Percentiles rank a stretch among this genome's conserved stretches.
phyloP scores from a whole-genome alignment of 2,797 vertebrate genomes.

The Serranus cabrilla region DNA sequence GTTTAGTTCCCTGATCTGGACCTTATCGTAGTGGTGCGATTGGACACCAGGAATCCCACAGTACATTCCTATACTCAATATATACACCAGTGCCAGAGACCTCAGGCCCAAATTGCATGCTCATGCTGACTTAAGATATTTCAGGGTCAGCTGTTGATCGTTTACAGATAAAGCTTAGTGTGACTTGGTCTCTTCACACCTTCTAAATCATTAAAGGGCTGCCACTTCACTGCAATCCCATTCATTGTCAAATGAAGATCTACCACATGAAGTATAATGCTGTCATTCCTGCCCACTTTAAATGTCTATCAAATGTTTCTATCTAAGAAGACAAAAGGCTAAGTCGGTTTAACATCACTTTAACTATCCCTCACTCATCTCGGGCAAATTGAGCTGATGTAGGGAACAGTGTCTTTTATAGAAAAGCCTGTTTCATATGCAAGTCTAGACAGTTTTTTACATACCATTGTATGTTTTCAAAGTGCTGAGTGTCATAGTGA shows the following conservation, averaged over 20 bases:
- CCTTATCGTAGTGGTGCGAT: conserved; percentile 51
- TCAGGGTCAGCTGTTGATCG: conserved; percentile 48
- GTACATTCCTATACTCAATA: conserved; percentile 67
- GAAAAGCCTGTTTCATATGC: not conserved
- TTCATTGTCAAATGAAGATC: conserved; percentile 5
- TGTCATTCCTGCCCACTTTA: not conserved
- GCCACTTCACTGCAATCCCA: conserved; percentile 11
- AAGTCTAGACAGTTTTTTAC: not conserved
- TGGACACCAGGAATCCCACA: conserved; percentile 58
- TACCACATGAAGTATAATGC: not conserved
- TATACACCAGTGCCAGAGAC: conserved; percentile 46
- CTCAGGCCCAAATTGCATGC: conserved; percentile 42
- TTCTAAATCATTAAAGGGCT: conserved; percentile 57
- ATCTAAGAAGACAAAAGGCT: not conserved
- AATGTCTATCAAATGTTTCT: conserved; percentile 4
- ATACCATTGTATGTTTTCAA: conserved; percentile 10
- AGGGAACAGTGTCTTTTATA: not conserved
- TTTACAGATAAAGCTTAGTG: conserved; percentile 36
- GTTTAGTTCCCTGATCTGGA: conserved; percentile 50
- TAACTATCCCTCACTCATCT: too few species aligned
- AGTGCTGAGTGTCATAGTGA: conserved; percentile 34
- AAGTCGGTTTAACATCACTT: not conserved
- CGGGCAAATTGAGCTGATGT: too few species aligned
- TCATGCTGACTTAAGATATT: conserved; percentile 46
- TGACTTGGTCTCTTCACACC: conserved; percentile 46